A percentile compares a stretch with the other conserved stretches of the same genome.
These are phyloP conservation scores for Microctonus hyperodae DNA, from an alignment of 2,888 invertebrate species.

Conservation along the genomic window DNA sequence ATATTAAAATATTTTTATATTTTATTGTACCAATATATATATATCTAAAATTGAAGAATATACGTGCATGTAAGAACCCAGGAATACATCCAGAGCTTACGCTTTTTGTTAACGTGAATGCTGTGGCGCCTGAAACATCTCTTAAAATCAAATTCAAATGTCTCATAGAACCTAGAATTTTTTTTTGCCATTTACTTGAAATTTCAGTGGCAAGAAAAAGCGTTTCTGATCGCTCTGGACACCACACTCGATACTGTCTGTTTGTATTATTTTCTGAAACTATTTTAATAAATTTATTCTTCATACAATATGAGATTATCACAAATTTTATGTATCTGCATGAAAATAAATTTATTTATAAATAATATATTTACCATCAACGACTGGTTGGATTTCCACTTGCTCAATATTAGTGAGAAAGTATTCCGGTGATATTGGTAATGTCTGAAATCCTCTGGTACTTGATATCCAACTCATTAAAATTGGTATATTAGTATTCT, in stretches of 20 bases:
- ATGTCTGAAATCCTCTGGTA: constrained; percentile 66
- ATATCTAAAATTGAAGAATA: background rate
- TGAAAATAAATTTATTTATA: constrained; percentile 60
- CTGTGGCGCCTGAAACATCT: constrained; percentile 85
- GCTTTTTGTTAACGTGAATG: constrained; percentile 70
- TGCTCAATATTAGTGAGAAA: constrained; percentile 75
- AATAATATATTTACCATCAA: constrained; percentile 68
- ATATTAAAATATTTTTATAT: background rate
- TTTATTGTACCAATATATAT: background rate
- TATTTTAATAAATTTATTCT: constrained; percentile 6
- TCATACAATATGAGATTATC: no score
- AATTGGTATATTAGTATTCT: constrained; percentile 64
- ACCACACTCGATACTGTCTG: constrained; percentile 76
- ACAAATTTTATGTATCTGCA: no score
- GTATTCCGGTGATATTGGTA: constrained; percentile 74
- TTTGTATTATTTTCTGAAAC: background rate
- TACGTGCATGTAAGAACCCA: constrained; percentile 49
- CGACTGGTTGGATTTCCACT: constrained; percentile 79
- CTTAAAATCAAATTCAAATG: constrained; percentile 81
- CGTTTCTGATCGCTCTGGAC: constrained; percentile 74
- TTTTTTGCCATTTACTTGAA: constrained; percentile 70
- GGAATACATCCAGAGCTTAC: constrained; percentile 48
- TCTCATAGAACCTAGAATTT: constrained; percentile 76
- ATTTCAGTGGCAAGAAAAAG: constrained; percentile 78
- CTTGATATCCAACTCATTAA: constrained; percentile 71